phyloP scores from a whole-genome alignment of 2,797 vertebrate genomes.

The Cirrhinus mrigala region DNA sequence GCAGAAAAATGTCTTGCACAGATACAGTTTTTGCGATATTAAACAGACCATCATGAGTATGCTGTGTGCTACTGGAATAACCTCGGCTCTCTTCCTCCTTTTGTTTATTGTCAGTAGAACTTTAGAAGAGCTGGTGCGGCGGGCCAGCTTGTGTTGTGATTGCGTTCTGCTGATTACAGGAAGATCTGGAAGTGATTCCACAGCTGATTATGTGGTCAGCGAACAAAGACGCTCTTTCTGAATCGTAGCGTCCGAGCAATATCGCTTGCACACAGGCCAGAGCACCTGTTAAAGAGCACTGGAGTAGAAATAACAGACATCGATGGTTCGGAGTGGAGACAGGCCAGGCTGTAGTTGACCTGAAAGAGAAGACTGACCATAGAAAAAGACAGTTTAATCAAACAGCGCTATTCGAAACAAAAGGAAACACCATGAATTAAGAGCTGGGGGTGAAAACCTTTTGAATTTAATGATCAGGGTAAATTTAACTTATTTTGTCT shows the following conservation, averaged over 20 bases:
- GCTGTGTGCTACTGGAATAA: neutral
- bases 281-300: conserved; percentile 46
- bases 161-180: conserved; percentile 45
- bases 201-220: conserved; percentile 59
- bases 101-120: conserved; percentile 37
- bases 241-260: conserved; percentile 31
- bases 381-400: neutral
- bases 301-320: conserved; percentile 43
- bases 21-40: conserved; percentile 17
- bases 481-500: too few relatives aligned
- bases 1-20: neutral
- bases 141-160: conserved; percentile 50
- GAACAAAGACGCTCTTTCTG: conserved; percentile 47
- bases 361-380: neutral
- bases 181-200: conserved; percentile 62
- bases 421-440: too few relatives aligned
- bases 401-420: neutral
- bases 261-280: conserved; percentile 31
- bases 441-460: too few relatives aligned
- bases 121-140: conserved; percentile 14
- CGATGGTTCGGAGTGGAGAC: conserved; percentile 13
- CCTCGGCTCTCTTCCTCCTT: conserved; percentile 11
- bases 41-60: conserved; percentile 20
- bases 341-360: neutral
- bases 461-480: too few relatives aligned